Conservation (phyloP, 2,888 invertebrate species). For the Keiferia lycopersicella region DNA sequence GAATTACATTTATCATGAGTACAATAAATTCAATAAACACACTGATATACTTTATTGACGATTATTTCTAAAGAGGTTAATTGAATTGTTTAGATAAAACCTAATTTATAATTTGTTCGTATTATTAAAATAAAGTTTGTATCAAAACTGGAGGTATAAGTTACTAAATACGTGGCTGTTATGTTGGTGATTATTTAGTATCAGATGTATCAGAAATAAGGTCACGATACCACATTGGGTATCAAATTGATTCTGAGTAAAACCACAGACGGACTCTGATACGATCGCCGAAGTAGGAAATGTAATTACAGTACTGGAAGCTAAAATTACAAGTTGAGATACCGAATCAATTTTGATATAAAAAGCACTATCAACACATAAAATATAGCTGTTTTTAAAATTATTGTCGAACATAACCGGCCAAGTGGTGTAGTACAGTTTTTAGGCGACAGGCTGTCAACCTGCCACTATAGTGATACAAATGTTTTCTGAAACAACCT, state of each 20-base stretch:
- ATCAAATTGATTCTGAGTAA: constrained; percentile 12
- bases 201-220: not conserved
- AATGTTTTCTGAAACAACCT: no score
- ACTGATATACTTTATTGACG: not conserved
- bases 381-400: not conserved
- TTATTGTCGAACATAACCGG: not conserved
- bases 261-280: constrained; percentile 9
- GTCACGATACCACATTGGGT: constrained; percentile 3
- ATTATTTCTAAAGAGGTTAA: not conserved
- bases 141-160: no score
- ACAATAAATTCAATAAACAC: not conserved
- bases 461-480: no score
- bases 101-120: not conserved
- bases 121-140: no score
- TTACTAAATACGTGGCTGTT: no score
- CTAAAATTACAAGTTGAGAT: not conserved
- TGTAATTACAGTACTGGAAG: not conserved
- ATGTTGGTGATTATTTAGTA: not conserved
- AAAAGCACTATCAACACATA: not conserved
- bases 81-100: constrained; percentile 8
- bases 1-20: not conserved
- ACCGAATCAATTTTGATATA: not conserved
- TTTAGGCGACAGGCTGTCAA: no score
- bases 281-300: not conserved
- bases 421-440: no score